Base-by-base conservation (phyloP, 2,888 invertebrate genomes). In the Notodonta ziczac region DNA sequence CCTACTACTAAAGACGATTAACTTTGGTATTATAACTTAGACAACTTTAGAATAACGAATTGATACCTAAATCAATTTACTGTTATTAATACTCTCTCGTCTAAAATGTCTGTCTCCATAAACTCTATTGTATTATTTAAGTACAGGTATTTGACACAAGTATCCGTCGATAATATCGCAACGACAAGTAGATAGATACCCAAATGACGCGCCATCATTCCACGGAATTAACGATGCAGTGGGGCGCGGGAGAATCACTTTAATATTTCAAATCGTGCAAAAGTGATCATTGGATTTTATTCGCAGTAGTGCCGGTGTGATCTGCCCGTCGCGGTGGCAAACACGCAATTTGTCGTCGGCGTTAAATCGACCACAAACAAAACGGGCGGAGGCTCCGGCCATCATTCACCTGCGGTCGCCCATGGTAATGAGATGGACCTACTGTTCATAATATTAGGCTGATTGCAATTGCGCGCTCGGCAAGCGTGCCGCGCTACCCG, bases 301-400 rank as follows among this genome's bases (percentile, higher is more conserved):
- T 69, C 67, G 63, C 67, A 67, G 69, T 65, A 77, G 82, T 82
- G 83, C 82, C 78, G 84, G 85, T 89, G 89, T 89, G 91, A 90
- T 89, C 90, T 87, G 87, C 82, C 83, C 78, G 82, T 82, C 84
- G 86, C 79, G 85, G 89, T 84, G 84, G 89, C 91, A 91, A 93
- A 93, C 93, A 90, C 88, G 86, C 89, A 92, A 93, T 93, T 93
- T 91, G 93, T 93, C 90, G 88, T 85, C 84, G 82, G 88, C 87
- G 90, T 90, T 92, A 91, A 93, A 93, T 91, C 90, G 91, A 92
- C 93, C 93, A 84, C 93, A 92, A 93, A 93, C 93, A 93, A 93
- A 93, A 91, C 89, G 89, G 83, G 81, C 81, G 81, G 78, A 79
- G 79, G 85, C 83, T 80, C 82, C 81, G 81, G 84, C 89, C 93